Evolutionary conservation across 2,797 vertebrate genomes (phyloP), one percentile per base, ranked within the genome.

Genomic region (Acropternis orthonyx): DNA sequence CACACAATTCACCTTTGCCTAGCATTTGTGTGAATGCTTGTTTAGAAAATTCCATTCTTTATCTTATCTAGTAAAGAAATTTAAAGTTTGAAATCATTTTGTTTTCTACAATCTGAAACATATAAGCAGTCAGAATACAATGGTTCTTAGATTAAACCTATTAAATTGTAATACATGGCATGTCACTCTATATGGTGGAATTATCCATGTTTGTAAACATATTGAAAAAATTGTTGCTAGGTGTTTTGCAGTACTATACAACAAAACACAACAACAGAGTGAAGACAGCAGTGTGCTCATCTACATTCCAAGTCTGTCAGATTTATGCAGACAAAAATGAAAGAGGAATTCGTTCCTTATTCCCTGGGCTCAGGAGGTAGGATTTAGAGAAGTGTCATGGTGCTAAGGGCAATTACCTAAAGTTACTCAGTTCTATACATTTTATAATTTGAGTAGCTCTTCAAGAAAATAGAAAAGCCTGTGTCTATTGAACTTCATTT

Each of bases 391-490:
- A 68, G 7, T 58, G 34, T 27, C 32, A n/a, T 24, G 9, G 14
- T 48, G 55, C 18, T 58, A 62, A 76, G 30, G 61, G 14, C 21
- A 71, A 26, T 62, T 69, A 68, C 58, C 26, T 49, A 61, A 92
- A 84, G 20, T 24, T 30, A 41, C 37, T 24, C 27, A 26, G 7
- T 44, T 75, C 28, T 54, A 13, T 61, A 41, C 8, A 32, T 49
- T n/a, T 44, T 49, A 30, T 77, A 66, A 81, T 81, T 75, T 61
- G 21, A 80, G 21, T 37, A 81, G 41, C 34, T 78, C 62, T 65
- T 78, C 71, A 78, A 89, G 58, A 75, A 81, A 85, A 37, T 46
- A 48, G 34, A 43, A 81, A 84, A 89, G 14, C 12, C 10, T 48
- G 4, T 65, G 46, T 74, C 1, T 3, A 26, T 22, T 49, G 28